Evolutionary conservation across 2,113 vertebrate genomes (phyloP), one percentile per base, ranked within the genome.

Genomic region (Corythornis madagascariensis): DNA sequence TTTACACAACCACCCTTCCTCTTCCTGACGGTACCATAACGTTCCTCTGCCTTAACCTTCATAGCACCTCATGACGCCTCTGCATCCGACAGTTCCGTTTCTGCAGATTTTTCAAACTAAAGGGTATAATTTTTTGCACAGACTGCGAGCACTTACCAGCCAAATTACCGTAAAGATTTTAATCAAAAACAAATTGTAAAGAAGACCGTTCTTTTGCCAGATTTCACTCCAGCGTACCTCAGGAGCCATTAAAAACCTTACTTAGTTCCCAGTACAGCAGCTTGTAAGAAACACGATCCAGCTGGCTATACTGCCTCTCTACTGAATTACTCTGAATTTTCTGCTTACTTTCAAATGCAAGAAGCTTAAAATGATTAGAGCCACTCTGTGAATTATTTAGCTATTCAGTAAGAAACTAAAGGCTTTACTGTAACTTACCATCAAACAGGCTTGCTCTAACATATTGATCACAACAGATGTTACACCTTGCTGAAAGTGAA

Each of bases 381-480:
- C 47, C 16, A 9, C n/a, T 83, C 76, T 40, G 60, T 91, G 69
- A 83, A 91, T 93, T 83, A 80, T 71, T 83, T 63, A 93, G 60
- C 64, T 78, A 25, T 64, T 77, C 73, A 65, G 35, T 11, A 70
- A 77, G 72, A 83, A 84, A 48, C 79, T 74, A 89, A 77, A 66
- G 57, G 73, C 73, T 93, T 86, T 78, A 48, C 83, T 78, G 61
- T 74, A 96, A 94, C 72, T 95, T 95, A 79, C 90, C 53, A 72
- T 90, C 92, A 86, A 38, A 67, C 64, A 86, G 65, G 56, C n/a
- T 86, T 35, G 42, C 53, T 88, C 71, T 94, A 61, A 92, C 86
- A 78, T 90, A 95, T 86, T 84, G 88, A 95, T 92, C 83, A 21
- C 73, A 69, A 69, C 61, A 86, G 86, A 74, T 93, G 92, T 61